These are phyloP conservation scores for Willisornis vidua DNA, from an alignment of 2,113 vertebrate species.

Conservation along the genomic window DNA sequence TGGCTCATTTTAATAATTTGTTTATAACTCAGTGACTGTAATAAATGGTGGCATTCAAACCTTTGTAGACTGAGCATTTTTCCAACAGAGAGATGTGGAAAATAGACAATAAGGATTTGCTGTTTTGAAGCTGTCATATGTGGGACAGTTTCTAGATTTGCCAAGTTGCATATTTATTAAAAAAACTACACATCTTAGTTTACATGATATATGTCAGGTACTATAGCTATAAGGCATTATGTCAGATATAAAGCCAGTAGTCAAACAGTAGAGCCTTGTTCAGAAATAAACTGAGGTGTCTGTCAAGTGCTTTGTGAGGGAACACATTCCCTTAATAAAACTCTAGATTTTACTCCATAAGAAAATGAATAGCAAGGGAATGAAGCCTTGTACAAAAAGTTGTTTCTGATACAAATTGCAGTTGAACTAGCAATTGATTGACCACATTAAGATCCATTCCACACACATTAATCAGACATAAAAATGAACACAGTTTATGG, in stretches of 20 bases:
- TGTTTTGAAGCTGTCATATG: neutral
- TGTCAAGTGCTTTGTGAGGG: neutral
- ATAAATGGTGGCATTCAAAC: conserved; percentile 7
- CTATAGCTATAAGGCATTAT: neutral
- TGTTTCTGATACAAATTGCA: conserved; percentile 12
- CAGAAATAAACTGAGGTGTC: neutral
- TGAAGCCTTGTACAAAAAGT: neutral
- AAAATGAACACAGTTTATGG: conserved; percentile 30
- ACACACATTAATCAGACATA: neutral
- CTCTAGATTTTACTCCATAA: neutral
- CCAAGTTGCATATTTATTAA: neutral
- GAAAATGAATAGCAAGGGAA: neutral
- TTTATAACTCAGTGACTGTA: neutral
- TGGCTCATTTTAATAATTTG: conserved; percentile 6
- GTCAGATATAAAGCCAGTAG: neutral
- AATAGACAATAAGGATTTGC: neutral
- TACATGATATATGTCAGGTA: neutral
- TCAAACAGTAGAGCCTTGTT: conserved; percentile 3
- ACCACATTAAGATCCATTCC: neutral
- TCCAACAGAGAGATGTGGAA: neutral
- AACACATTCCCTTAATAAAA: conserved; percentile 38
- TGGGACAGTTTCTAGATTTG: neutral
- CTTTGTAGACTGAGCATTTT: neutral
- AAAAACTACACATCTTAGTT: neutral
- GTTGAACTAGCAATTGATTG: neutral